Percentiles rank a stretch among this genome's conserved stretches.
Conservation (phyloP, 92 coral and sea anemone genomes). For the Epizoanthus scotinus region DNA sequence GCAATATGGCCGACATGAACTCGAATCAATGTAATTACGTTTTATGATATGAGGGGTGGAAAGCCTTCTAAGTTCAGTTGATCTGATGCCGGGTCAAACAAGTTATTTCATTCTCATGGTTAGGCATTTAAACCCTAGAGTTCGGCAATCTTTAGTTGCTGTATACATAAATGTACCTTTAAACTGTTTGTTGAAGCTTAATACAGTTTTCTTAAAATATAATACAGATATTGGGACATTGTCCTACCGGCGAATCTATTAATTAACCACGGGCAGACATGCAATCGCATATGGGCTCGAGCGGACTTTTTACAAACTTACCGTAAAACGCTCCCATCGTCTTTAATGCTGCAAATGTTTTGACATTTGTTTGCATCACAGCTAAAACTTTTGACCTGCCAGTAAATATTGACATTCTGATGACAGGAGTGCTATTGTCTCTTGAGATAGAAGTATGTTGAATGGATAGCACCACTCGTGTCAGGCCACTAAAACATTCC, state of each 20-base stretch:
- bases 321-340: slow-evolving; percentile 10
- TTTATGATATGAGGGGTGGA: too few relatives aligned
- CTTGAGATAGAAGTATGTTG: background rate
- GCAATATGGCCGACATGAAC: too few relatives aligned
- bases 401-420: slow-evolving; percentile 19
- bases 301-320: background rate
- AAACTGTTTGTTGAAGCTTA: too few relatives aligned
- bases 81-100: too few relatives aligned
- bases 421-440: background rate
- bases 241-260: too few relatives aligned
- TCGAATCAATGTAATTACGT: too few relatives aligned
- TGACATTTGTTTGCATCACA: background rate
- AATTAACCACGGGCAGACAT: too few relatives aligned
- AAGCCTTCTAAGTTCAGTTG: too few relatives aligned
- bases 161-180: background rate
- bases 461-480: background rate
- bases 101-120: too few relatives aligned
- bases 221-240: too few relatives aligned
- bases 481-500: background rate
- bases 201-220: too few relatives aligned
- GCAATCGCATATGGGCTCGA: too few relatives aligned
- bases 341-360: background rate
- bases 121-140: background rate
- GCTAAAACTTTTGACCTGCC: background rate
- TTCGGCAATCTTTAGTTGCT: background rate